Conservation (phyloP, 30 jellyfish, hydroid and myxozoan genomes). For the Pelagia noctiluca region DNA sequence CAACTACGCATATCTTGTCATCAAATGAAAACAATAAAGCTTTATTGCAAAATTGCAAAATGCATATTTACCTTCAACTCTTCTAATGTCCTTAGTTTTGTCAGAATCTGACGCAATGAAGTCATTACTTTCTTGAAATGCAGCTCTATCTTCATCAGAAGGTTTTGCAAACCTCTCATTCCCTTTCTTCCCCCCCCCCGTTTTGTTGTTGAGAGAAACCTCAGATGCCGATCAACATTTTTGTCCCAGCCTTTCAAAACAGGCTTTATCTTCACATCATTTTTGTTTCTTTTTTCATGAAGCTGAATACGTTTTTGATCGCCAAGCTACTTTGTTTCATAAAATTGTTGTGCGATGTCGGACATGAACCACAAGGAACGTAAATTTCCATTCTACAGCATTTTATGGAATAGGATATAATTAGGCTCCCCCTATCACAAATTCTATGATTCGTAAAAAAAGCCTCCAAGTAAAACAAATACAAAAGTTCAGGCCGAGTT, state of each 20-base stretch:
- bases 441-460: no score
- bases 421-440: no score
- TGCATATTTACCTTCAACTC: no score
- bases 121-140: not conserved
- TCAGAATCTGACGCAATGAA: not conserved
- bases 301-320: conserved; percentile 2
- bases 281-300: conserved; percentile 1
- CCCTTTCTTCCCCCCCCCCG: conserved; percentile 28
- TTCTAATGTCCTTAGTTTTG: no score
- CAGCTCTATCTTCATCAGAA: conserved; percentile 10
- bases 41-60: no score
- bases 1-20: not conserved
- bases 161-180: conserved; percentile 40
- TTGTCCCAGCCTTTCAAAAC: not conserved
- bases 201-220: conserved; percentile 24
- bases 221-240: conserved; percentile 13
- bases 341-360: no score
- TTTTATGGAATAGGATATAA: no score
- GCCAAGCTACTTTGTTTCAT: conserved; percentile 9
- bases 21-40: not conserved
- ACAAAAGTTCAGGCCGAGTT: no score
- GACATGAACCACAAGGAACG: no score
- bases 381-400: no score
- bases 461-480: no score
- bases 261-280: conserved; percentile 19